Evolutionary conservation across 1,140 invertebrate species (phyloP).

Genomic region (Microplitis mediator): DNA sequence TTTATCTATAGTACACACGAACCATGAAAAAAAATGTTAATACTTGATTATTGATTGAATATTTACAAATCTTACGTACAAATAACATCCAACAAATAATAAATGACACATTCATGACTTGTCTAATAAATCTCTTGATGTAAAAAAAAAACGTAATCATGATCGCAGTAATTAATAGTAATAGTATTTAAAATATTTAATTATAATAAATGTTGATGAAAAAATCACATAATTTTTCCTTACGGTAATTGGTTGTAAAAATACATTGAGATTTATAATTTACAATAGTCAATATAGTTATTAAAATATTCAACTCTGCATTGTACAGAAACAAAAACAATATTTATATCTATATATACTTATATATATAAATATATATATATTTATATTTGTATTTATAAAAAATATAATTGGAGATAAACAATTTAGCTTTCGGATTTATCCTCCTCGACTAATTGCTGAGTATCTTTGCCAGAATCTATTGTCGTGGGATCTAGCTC

Average conservation of each 20-base stretch:
- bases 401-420: constrained; percentile 16
- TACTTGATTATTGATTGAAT: constrained; percentile 17
- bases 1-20: constrained; percentile 21
- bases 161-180: too few species aligned
- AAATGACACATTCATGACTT: constrained; percentile 47
- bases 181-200: not conserved
- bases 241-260: not conserved
- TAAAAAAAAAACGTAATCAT: not conserved
- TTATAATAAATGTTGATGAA: not conserved
- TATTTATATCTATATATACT: not conserved
- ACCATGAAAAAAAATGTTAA: constrained; percentile 15
- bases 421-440: constrained; percentile 65
- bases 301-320: constrained; percentile 31
- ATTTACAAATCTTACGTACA: constrained; percentile 25
- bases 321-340: constrained; percentile 11
- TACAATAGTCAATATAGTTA: too few species aligned
- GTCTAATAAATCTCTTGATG: constrained; percentile 37
- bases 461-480: constrained; percentile 92
- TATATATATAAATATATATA: not conserved
- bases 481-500: constrained; percentile 81
- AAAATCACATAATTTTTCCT: not conserved
- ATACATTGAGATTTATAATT: too few species aligned
- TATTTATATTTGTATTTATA: too few species aligned
- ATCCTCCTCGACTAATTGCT: constrained; percentile 87
- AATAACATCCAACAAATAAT: constrained; percentile 14